Evolutionary conservation across 2,113 vertebrate species (phyloP), one percentile per base, ranked within the genome.

Genomic region (Numida meleagris): DNA sequence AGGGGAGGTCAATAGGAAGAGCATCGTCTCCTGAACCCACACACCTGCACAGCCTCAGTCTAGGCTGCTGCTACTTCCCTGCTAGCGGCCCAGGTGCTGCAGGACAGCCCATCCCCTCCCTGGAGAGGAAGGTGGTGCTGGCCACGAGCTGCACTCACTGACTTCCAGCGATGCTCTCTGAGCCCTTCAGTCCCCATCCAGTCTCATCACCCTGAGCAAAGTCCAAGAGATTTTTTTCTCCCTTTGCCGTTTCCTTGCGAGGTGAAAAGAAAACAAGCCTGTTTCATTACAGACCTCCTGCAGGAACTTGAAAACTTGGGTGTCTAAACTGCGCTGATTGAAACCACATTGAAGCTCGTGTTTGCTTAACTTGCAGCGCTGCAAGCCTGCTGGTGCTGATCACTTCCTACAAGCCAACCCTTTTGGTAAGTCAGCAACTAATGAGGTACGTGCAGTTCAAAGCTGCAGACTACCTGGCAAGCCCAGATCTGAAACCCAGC

Each of bases 251-350:
- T 19, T 33, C 67, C 80, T 51, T 20, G 85, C 0, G 14, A 93
- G 79, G 79, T 88, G 90, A 59, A 91, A 94, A 81, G 85, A 55
- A 88, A 90, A 72, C 76, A 62, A 68, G 40, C 5, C 46, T 40
- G 36, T 33, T 81, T 63, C 85, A 65, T 77, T 38, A 68, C 1
- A 0, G 89, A 94, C 72, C 94, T 95, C 82, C 94, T 72, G 78
- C 55, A 91, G 91, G 61, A 88, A 84, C 77, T 2, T 36, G 61
- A 20, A 89, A 25, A 68, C 65, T 23, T 75, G 93, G 93, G 91
- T 94, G 91, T 90, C 38, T 34, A 53, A 67, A 83, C 0, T 0
- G 29, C 9, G 79, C 34, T 50, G 42, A 38, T 24, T 23, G 82
- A 77, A 77, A 48, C 34, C 43, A 79, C 83, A 77, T 88, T 96